Evolutionary conservation across 2,888 invertebrate genomes (phyloP).

Genomic region (Idaea straminata): DNA sequence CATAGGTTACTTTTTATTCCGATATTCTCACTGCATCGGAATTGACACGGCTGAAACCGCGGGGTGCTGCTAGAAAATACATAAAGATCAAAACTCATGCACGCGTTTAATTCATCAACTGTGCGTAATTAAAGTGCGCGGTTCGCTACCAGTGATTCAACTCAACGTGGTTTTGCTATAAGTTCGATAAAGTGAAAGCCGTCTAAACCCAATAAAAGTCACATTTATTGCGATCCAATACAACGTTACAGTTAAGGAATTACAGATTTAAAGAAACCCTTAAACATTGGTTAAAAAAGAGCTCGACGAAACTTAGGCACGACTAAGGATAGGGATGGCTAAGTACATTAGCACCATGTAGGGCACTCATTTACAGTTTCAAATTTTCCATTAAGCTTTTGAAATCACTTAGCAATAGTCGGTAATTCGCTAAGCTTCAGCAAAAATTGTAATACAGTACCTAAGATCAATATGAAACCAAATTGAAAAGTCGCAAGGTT

Average conservation of each 20-base stretch:
- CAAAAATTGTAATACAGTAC: conserved; percentile 10
- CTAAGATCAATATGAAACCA: conserved; percentile 6
- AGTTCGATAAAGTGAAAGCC: conserved; percentile 71
- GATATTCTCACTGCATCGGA: too few relatives aligned
- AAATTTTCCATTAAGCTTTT: background rate
- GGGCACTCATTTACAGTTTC: background rate
- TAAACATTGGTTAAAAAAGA: background rate
- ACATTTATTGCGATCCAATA: conserved; percentile 66
- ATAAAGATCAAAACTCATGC: too few relatives aligned
- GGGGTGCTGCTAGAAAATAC: too few relatives aligned
- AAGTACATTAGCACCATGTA: background rate
- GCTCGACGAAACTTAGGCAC: background rate
- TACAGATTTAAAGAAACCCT: conserved; percentile 12
- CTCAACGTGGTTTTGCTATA: background rate
- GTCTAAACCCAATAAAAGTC: conserved; percentile 69
- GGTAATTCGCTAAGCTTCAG: background rate
- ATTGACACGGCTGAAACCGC: too few relatives aligned
- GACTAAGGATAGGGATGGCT: background rate
- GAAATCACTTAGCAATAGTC: background rate
- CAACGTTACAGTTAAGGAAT: conserved; percentile 50
- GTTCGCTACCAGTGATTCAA: background rate
- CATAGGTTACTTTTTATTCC: too few relatives aligned
- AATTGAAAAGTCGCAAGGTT: conserved; percentile 14
- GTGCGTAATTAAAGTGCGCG: too few relatives aligned
- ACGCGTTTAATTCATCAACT: too few relatives aligned